A percentile compares a stretch with the other conserved stretches of the same genome.
These are phyloP conservation scores for Stichopus chloronotus DNA, from an alignment of 35 echinoderm and acorn worm genomes.

Conservation along the genomic window DNA sequence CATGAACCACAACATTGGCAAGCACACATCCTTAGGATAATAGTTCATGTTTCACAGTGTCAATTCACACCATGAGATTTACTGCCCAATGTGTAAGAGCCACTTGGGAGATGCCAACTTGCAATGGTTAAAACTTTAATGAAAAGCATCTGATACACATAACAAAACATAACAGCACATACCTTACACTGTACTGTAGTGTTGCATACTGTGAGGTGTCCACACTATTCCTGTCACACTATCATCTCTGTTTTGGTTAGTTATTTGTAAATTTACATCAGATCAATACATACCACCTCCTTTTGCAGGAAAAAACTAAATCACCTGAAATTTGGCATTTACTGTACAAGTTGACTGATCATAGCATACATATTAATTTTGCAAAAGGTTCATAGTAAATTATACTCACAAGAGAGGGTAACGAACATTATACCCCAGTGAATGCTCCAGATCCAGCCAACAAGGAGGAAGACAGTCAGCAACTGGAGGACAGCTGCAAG, in stretches of 20 bases:
- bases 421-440: constrained; percentile 78
- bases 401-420: constrained; percentile 65
- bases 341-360: background rate
- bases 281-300: background rate
- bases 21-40: too few relatives aligned
- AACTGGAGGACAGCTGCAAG: constrained; percentile 58
- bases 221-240: background rate
- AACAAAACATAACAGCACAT: too few relatives aligned
- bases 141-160: too few relatives aligned
- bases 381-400: background rate
- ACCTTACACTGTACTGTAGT: too few relatives aligned
- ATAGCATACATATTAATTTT: background rate
- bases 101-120: too few relatives aligned
- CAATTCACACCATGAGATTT: too few relatives aligned
- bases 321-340: background rate
- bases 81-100: too few relatives aligned
- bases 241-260: background rate
- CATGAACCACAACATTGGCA: too few relatives aligned
- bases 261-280: background rate
- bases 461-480: constrained; percentile 49
- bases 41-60: too few relatives aligned
- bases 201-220: background rate
- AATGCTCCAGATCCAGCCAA: constrained; percentile 80
- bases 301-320: background rate
- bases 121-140: too few relatives aligned